Conservation (phyloP, 2,113 vertebrate genomes). For the Uria lomvia region DNA sequence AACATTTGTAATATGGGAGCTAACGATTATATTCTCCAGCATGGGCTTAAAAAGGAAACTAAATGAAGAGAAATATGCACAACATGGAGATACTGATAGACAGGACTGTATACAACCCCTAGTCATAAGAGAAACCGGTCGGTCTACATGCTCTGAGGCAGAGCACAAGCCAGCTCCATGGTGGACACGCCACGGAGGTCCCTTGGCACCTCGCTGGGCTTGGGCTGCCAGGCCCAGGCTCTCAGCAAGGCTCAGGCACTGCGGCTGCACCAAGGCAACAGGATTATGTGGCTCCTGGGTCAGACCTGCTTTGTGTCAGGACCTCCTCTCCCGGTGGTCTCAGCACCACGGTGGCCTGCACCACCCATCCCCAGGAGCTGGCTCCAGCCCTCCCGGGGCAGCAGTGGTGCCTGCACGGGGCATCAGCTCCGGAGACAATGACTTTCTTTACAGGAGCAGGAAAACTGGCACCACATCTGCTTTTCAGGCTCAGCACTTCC, state of each 20-base stretch:
- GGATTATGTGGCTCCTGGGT: accelerated
- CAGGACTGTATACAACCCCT: neutral
- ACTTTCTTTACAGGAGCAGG: neutral
- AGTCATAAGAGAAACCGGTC: neutral
- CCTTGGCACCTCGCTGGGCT: neutral
- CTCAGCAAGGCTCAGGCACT: neutral
- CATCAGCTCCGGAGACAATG: accelerated
- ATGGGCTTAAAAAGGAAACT: neutral
- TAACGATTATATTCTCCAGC: neutral
- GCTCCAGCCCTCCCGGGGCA: neutral
- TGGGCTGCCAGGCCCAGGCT: neutral
- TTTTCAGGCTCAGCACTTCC: neutral
- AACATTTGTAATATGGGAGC: neutral
- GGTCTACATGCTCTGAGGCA: neutral
- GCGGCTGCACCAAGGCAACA: neutral
- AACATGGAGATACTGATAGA: neutral
- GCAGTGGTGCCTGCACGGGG: neutral
- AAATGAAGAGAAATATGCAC: neutral
- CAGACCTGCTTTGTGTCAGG: neutral
- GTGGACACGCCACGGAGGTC: accelerated
- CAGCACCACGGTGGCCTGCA: neutral
- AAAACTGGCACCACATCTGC: neutral
- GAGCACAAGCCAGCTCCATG: neutral
- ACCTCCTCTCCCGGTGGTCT: neutral
- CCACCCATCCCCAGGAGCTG: neutral